A percentile compares a stretch with the other conserved stretches of the same genome.
phyloP scores from a whole-genome alignment of 2,888 invertebrate species.

The Stegana nigrithorax region DNA sequence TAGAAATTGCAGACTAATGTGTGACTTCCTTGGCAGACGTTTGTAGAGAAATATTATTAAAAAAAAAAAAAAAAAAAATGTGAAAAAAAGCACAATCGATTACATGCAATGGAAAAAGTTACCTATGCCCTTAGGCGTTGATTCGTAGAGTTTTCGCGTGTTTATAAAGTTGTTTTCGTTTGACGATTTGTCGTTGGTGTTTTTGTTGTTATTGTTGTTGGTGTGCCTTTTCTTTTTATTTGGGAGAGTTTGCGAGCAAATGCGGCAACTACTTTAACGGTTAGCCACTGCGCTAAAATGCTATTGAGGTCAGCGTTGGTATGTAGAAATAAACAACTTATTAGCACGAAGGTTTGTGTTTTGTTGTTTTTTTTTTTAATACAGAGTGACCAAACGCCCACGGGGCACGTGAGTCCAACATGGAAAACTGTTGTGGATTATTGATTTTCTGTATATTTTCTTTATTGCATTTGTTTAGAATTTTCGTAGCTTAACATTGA shows the following conservation, averaged over 20 bases:
- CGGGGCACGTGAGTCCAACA: constrained; percentile 30
- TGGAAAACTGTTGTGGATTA: constrained; percentile 30
- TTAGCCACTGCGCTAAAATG: constrained; percentile 27
- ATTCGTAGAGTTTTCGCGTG: neutral
- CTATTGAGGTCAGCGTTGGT: constrained; percentile 46
- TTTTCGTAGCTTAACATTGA: neutral
- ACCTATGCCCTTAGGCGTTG: neutral
- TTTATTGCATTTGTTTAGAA: neutral
- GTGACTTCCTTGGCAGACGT: neutral
- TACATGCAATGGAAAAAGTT: neutral
- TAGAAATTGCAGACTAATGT: neutral
- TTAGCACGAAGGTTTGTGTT: constrained; percentile 50
- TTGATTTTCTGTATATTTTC: constrained; percentile 28
- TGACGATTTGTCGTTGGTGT: neutral
- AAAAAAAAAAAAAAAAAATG: neutral
- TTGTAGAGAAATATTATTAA: neutral
- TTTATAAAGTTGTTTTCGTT: neutral
- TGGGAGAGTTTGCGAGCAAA: neutral
- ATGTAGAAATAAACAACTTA: constrained; percentile 50
- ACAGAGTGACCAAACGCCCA: neutral
- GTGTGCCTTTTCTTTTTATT: neutral
- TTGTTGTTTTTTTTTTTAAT: too few species aligned
- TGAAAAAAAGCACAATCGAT: neutral
- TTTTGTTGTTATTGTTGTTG: neutral
- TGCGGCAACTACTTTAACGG: neutral